Conservation (phyloP, 2,113 vertebrate species). For the Daboia siamensis region DNA sequence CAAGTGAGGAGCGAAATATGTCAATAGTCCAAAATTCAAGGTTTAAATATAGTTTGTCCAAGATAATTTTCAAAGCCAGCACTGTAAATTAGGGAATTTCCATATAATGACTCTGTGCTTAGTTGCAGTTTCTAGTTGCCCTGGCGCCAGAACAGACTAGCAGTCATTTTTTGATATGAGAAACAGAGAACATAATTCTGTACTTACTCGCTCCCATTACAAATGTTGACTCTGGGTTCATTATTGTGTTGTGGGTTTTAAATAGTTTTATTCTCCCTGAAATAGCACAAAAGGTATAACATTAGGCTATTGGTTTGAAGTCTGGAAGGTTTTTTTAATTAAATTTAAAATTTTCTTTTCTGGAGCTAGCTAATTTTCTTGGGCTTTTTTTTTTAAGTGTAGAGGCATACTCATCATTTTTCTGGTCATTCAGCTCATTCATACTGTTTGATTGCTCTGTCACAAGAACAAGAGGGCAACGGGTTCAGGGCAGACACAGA, state of each 20-base stretch:
- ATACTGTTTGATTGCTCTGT: background rate
- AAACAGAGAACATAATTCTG: background rate
- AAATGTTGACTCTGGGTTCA: background rate
- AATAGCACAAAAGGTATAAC: background rate
- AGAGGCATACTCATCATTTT: background rate
- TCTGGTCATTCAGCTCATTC: background rate
- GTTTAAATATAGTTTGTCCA: background rate
- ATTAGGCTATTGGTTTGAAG: background rate
- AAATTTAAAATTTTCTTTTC: background rate
- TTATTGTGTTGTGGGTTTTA: background rate
- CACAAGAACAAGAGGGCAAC: background rate
- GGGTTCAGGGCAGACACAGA: background rate
- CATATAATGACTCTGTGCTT: background rate
- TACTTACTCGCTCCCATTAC: background rate
- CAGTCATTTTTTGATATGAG: background rate
- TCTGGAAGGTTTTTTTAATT: background rate
- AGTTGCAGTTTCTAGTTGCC: background rate
- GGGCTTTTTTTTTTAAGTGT: background rate
- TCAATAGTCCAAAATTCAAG: background rate
- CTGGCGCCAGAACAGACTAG: background rate
- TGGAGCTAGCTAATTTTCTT: background rate
- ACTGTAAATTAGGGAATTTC: background rate
- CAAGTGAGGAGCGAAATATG: background rate
- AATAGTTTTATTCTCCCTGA: background rate
- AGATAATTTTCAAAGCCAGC: background rate